Percentiles rank a stretch among this genome's conserved stretches.
Conservation (phyloP, 2,888 invertebrate species). For the Drosophila lacicola region DNA sequence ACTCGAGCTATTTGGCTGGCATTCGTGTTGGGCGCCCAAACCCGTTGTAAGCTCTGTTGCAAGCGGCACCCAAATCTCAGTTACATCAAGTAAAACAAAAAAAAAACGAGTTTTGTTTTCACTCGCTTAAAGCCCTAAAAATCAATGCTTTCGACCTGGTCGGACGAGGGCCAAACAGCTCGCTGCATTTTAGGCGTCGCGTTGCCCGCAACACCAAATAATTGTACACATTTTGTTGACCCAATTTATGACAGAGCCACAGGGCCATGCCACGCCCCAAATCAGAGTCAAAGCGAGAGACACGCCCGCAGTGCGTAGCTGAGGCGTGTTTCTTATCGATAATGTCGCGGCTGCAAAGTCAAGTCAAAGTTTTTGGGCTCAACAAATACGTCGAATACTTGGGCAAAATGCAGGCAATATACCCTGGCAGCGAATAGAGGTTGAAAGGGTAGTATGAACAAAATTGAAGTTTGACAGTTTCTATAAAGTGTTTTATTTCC, state of each 20-base stretch:
- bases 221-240: constrained; percentile 72
- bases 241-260: constrained; percentile 65
- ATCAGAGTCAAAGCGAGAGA: constrained; percentile 4
- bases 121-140: constrained; percentile 32
- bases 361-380: constrained; percentile 29
- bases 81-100: constrained; percentile 45
- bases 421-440: background rate
- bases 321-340: constrained; percentile 51
- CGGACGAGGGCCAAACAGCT: background rate
- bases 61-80: constrained; percentile 48
- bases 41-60: constrained; percentile 57
- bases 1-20: no score
- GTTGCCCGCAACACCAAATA: constrained; percentile 47
- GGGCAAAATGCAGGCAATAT: constrained; percentile 19
- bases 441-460: background rate
- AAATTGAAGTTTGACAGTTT: background rate
- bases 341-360: constrained; percentile 39
- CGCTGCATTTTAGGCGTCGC: constrained; percentile 58
- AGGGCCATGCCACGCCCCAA: constrained; percentile 29
- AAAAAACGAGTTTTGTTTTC: constrained; percentile 61
- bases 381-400: constrained; percentile 16
- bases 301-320: constrained; percentile 35
- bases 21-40: constrained; percentile 55
- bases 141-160: constrained; percentile 42
- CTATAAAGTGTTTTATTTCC: no score